phyloP scores from a whole-genome alignment of 2,113 vertebrate genomes.

The Archocentrus centrarchus region DNA sequence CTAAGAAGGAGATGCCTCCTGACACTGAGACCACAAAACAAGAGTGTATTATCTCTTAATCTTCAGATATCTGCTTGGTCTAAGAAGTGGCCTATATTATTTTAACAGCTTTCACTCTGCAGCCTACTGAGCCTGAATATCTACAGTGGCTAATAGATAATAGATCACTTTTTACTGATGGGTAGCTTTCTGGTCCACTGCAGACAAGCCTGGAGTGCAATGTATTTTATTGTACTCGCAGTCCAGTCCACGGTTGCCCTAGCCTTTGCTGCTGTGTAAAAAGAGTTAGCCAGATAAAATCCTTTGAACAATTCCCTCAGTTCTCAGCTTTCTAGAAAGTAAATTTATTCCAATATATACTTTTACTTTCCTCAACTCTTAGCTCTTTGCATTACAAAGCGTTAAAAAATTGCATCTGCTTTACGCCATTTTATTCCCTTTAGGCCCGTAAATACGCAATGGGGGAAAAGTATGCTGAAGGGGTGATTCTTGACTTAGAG shows the following conservation, averaged over 20 bases:
- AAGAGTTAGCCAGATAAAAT: constrained; percentile 8
- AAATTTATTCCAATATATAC: constrained; percentile 21
- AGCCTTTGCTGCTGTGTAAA: constrained; percentile 30
- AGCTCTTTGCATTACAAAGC: constrained; percentile 1
- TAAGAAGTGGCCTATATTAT: neutral
- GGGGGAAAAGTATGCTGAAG: constrained; percentile 90
- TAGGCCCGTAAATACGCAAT: constrained; percentile 94
- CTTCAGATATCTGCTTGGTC: neutral
- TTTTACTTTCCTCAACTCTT: neutral
- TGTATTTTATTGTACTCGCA: constrained; percentile 36
- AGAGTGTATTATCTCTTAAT: constrained; percentile 6
- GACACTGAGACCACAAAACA: neutral
- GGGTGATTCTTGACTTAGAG: constrained; percentile 90
- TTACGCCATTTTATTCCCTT: neutral
- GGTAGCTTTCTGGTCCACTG: constrained; percentile 35
- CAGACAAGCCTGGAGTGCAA: constrained; percentile 19
- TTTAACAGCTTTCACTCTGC: constrained; percentile 1
- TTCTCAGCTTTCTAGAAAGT: constrained; percentile 9
- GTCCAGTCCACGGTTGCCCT: constrained; percentile 18
- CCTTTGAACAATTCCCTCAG: constrained; percentile 17
- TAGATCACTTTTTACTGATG: constrained; percentile 14
- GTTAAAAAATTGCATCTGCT: constrained; percentile 6
- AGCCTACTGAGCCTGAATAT: constrained; percentile 16
- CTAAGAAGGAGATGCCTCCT: neutral
- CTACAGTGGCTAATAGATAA: constrained; percentile 35